phyloP scores from a whole-genome alignment of 2,113 vertebrate genomes.

The Rhea americana region DNA sequence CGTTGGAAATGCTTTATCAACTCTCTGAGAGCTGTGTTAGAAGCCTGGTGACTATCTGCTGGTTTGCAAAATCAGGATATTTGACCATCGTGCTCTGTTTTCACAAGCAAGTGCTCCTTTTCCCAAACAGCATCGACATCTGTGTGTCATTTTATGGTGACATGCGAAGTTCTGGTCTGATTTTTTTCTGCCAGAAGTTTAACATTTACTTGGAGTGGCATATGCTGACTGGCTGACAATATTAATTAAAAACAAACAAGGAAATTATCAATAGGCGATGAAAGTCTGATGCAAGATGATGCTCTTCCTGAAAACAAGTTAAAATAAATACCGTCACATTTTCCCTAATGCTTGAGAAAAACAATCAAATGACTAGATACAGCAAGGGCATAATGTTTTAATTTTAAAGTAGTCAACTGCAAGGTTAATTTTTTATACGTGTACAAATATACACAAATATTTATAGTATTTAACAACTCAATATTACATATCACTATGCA shows the following conservation, averaged over 20 bases:
- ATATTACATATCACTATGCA: neutral
- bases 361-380: neutral
- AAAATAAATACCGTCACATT: neutral
- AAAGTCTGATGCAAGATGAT: neutral
- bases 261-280: neutral
- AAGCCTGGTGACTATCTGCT: neutral
- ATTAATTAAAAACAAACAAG: conserved; percentile 65
- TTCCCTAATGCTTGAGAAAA: neutral
- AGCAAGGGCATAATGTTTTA: neutral
- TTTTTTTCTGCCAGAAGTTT: conserved; percentile 36
- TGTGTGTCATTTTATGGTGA: neutral
- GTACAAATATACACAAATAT: neutral
- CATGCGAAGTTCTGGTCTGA: neutral
- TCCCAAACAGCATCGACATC: rapidly evolving
- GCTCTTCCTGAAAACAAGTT: neutral
- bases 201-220: conserved; percentile 50
- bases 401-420: neutral
- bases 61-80: neutral
- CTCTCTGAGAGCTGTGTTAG: neutral
- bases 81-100: neutral
- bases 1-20: neutral
- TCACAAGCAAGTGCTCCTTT: neutral
- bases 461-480: neutral
- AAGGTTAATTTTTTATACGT: neutral
- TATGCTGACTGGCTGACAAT: conserved; percentile 18